Percentiles rank a stretch among this genome's conserved stretches.
Evolutionary conservation across 2,113 vertebrate species (phyloP).

Genomic region (Lophius piscatorius): DNA sequence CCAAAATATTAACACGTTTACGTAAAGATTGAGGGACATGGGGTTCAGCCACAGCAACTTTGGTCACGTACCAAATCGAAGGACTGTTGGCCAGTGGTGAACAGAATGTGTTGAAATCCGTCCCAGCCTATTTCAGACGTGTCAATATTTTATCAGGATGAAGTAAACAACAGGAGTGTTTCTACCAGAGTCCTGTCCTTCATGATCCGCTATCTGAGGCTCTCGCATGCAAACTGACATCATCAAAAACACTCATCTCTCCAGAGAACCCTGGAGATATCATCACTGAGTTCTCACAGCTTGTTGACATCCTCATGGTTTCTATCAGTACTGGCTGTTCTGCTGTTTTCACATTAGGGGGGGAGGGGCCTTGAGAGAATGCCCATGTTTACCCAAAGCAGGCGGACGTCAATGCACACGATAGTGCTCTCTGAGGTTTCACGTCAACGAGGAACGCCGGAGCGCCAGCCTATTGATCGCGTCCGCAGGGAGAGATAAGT

Average conservation of each 20-base stretch:
- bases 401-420: conserved; percentile 34
- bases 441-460: conserved; percentile 56
- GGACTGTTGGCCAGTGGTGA: background rate
- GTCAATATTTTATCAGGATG: conserved; percentile 35
- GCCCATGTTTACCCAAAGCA: conserved; percentile 62
- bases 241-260: conserved; percentile 26
- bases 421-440: conserved; percentile 53
- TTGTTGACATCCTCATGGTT: conserved; percentile 41
- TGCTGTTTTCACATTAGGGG: conserved; percentile 50
- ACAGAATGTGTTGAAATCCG: conserved; percentile 16
- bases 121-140: conserved; percentile 28
- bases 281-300: conserved; percentile 6
- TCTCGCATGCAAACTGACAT: conserved; percentile 29
- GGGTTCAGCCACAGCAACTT: no score
- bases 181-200: no score
- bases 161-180: no score
- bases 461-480: conserved; percentile 75
- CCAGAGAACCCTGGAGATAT: conserved; percentile 17
- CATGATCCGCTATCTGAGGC: conserved; percentile 19
- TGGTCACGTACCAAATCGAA: conserved; percentile 6
- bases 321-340: conserved; percentile 21
- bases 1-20: background rate
- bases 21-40: no score
- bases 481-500: conserved; percentile 74
- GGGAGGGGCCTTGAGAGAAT: background rate